Evolutionary conservation across 1,140 invertebrate genomes (phyloP), one percentile per base, ranked within the genome.

Genomic region (Drosophila kikkawai): DNA sequence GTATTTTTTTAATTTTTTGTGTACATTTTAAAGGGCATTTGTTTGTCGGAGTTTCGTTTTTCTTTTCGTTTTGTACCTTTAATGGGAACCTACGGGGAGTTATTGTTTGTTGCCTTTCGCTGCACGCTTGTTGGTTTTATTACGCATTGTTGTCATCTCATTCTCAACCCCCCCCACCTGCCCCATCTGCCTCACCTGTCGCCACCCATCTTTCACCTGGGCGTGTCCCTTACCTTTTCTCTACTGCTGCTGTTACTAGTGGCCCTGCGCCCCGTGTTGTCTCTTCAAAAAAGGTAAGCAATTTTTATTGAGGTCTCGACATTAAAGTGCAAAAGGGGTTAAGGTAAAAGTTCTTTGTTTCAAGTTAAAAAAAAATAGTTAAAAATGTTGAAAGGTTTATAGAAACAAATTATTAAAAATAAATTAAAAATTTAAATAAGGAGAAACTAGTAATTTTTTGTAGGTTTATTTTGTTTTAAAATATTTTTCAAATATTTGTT

Each of bases 301-400:
- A 83, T 77, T 80, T 79, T 87, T 80, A 78, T 87, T 77, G 71
- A 70, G 80, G 80, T 87, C 64, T 56, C 77, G 50, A 80, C 80
- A 78, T 88, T 86, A 87, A 82, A 82, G 70, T 19, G 22, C 45
- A 47, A 5, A 22, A 4, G 19, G 44, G 44, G 44, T 47, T 47
- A 22, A 13, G 19, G 9, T 47, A 26, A 8, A 15, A 26, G 22
- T 47, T 42, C 17, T 42, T n/a, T 3, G 17, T 26, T 5, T 26
- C 4, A 26, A 26, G 26, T 26, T 26, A 26, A 26, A 26, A 26
- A n/a, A 17, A n/a, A 9, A 42, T 8, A 42, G 7, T 39, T 7
- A 4, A 17, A 42, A 42, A 41, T 41, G 19, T 19, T 19, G 1
- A 19, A 19, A 19, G 19, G 19, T 19, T 19, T 19, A 7, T 29